These are phyloP conservation scores for Tachycineta bicolor DNA, from an alignment of 2,113 vertebrate species.

Conservation along the genomic window DNA sequence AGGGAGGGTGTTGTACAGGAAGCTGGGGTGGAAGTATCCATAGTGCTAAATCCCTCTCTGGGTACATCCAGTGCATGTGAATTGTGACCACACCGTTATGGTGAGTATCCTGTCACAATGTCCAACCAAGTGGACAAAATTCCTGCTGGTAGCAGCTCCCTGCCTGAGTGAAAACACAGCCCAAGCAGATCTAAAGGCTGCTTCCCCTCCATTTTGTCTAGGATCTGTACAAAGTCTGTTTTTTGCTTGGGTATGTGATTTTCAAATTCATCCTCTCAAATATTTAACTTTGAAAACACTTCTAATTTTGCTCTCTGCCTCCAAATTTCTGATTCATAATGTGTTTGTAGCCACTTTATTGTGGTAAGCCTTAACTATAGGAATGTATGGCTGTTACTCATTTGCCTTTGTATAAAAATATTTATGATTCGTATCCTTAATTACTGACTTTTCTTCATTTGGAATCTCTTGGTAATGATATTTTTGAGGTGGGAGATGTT, in stretches of 20 bases:
- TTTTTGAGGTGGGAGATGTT: not conserved
- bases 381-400: not conserved
- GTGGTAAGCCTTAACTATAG: not conserved
- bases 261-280: not conserved
- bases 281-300: not conserved
- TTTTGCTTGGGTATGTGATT: not conserved
- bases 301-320: not conserved
- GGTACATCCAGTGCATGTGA: fast-evolving
- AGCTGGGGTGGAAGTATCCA: not conserved
- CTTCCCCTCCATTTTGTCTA: not conserved
- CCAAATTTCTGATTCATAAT: not conserved
- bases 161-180: not conserved
- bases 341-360: not conserved
- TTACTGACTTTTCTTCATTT: conserved; percentile 1
- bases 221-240: not conserved
- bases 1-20: not conserved
- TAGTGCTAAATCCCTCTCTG: not conserved
- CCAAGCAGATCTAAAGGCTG: not conserved
- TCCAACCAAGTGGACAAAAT: not conserved
- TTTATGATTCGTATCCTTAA: not conserved
- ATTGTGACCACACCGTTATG: not conserved
- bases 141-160: not conserved
- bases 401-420: conserved; percentile 1
- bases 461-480: not conserved
- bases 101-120: not conserved